A percentile compares a stretch with the other conserved stretches of the same genome.
Evolutionary conservation across 35 echinoderm and acorn worm species (phyloP).

Genomic region (Anneissia japonica): DNA sequence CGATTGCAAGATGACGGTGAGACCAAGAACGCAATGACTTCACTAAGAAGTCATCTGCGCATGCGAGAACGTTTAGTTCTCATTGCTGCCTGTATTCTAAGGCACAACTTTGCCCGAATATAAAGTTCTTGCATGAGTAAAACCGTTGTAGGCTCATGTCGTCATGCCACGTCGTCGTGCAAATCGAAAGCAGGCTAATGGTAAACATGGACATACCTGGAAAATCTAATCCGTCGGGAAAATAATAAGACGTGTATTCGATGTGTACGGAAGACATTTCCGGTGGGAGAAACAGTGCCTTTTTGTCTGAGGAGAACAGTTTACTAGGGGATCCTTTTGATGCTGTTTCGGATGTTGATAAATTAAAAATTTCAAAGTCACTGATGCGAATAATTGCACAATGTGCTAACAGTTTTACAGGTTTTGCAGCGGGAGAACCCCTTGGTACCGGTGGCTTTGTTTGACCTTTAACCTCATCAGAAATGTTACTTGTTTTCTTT

Average conservation of each 20-base stretch:
- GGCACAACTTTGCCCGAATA: too few species aligned
- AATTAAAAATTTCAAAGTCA: constrained; percentile 46
- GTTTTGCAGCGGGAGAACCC: constrained; percentile 18
- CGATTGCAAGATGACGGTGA: too few species aligned
- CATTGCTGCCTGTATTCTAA: too few species aligned
- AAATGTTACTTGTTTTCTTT: neutral
- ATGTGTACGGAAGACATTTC: constrained; percentile 91
- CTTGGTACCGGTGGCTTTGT: constrained; percentile 7
- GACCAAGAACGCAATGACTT: too few species aligned
- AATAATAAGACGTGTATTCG: constrained; percentile 95
- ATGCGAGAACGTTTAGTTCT: too few species aligned
- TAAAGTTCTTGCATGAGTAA: too few species aligned
- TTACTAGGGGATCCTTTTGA: neutral
- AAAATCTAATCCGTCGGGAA: constrained; percentile 88
- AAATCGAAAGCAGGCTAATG: too few species aligned
- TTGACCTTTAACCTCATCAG: constrained; percentile 25
- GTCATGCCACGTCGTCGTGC: too few species aligned
- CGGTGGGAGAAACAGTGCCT: constrained; percentile 61
- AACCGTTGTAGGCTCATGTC: too few species aligned
- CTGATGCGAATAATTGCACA: constrained; percentile 59
- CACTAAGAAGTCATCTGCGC: too few species aligned
- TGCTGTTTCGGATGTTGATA: constrained; percentile 20
- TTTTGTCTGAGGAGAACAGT: constrained; percentile 83
- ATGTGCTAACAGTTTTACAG: constrained; percentile 79
- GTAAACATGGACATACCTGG: constrained; percentile 43